Conservation (phyloP, 2,888 invertebrate genomes). For the Metellina segmentata region DNA sequence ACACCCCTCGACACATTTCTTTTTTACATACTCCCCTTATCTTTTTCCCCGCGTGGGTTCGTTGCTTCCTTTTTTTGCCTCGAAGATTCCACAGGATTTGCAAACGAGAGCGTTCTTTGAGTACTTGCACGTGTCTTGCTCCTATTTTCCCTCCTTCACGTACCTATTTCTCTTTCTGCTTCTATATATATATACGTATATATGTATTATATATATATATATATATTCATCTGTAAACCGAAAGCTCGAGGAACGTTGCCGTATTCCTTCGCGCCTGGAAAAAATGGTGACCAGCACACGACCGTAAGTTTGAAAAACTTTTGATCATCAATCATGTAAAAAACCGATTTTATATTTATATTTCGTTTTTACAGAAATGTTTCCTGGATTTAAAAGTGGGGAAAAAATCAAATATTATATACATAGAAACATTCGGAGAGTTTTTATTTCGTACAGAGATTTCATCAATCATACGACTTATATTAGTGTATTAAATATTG, state of each 20-base stretch:
- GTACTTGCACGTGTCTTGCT: constrained; percentile 1
- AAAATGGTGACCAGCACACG: constrained; percentile 43
- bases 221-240: constrained; percentile 9
- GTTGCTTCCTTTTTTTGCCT: background rate
- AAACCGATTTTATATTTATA: constrained; percentile 33
- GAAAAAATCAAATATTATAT: constrained; percentile 56
- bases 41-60: background rate
- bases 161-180: background rate
- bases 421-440: constrained; percentile 18
- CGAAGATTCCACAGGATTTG: constrained; percentile 15
- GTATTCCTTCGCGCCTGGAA: constrained; percentile 32
- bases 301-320: constrained; percentile 62
- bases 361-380: constrained; percentile 24
- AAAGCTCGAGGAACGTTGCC: constrained; percentile 24
- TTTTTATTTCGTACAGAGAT: constrained; percentile 23
- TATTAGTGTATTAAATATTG: background rate
- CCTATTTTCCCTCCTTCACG: background rate
- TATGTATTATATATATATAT: constrained; percentile 30
- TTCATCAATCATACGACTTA: constrained; percentile 20
- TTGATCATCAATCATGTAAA: constrained; percentile 67
- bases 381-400: constrained; percentile 14
- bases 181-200: constrained; percentile 13
- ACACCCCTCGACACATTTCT: background rate
- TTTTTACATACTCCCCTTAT: background rate
- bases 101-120: constrained; percentile 9